Conservation (phyloP, 2,797 vertebrate genomes). For the Podarcis lilfordi region DNA sequence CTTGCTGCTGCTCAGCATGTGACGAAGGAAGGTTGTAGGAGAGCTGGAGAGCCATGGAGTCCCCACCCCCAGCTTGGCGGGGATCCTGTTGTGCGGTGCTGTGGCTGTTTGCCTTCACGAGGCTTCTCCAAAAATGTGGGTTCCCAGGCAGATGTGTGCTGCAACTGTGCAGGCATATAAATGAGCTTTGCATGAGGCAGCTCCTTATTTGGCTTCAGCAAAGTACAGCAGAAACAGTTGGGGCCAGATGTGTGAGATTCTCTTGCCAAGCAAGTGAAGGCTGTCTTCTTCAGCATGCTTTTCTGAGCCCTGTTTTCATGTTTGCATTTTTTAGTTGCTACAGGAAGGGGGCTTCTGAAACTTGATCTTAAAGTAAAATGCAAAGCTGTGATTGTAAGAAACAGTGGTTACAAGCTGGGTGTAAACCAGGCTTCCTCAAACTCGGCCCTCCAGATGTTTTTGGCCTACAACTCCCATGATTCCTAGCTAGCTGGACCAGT, state of each 20-base stretch:
- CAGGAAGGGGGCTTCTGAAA: not conserved
- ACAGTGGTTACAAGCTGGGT: not conserved
- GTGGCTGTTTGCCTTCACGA: not conserved
- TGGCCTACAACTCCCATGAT: too few relatives aligned
- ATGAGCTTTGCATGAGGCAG: not conserved
- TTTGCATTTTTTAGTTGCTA: not conserved
- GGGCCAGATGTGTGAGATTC: not conserved
- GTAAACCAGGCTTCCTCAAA: too few relatives aligned
- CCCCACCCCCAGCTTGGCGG: fast-evolving
- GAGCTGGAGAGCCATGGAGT: not conserved
- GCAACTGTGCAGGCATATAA: too few relatives aligned
- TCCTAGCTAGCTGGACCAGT: too few relatives aligned
- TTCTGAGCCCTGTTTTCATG: not conserved
- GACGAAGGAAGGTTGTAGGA: fast-evolving
- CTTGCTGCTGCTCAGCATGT: fast-evolving
- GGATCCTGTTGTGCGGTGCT: fast-evolving
- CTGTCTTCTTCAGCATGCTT: not conserved
- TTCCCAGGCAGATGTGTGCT: not conserved
- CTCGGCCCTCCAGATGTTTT: too few relatives aligned
- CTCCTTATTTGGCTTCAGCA: not conserved
- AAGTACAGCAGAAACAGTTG: not conserved
- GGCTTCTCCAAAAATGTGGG: not conserved
- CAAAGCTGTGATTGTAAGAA: not conserved
- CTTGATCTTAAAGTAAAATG: too few relatives aligned
- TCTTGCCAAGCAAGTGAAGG: not conserved